Percentiles rank a stretch among this genome's conserved stretches.
phyloP scores from a whole-genome alignment of 2,888 invertebrate genomes.

The Lissonota sp. region DNA sequence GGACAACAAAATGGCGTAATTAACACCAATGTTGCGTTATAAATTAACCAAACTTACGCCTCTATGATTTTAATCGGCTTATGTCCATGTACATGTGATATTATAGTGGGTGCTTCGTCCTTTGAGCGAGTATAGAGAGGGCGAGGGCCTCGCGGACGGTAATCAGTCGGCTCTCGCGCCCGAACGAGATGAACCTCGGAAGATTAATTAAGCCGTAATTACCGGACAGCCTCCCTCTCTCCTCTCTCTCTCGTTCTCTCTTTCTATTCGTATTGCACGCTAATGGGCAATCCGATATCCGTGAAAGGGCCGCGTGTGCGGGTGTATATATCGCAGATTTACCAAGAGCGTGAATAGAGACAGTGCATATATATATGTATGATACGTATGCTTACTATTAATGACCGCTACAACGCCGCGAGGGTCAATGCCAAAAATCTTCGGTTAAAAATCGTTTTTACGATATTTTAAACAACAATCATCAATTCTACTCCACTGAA shows the following conservation, averaged over 20 bases:
- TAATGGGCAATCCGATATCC: slow-evolving; percentile 83
- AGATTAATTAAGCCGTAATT: slow-evolving; percentile 83
- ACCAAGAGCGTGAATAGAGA: slow-evolving; percentile 52
- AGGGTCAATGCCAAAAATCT: no score
- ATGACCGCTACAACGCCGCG: slow-evolving; percentile 25
- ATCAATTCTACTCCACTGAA: no score
- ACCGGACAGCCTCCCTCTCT: slow-evolving; percentile 79
- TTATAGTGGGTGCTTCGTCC: slow-evolving; percentile 22
- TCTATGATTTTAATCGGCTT: no score
- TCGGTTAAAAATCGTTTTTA: no score
- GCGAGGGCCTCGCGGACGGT: slow-evolving; percentile 66
- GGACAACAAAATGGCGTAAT: no score
- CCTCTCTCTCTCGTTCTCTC: no score
- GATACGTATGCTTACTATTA: slow-evolving; percentile 15
- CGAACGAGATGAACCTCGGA: slow-evolving; percentile 79
- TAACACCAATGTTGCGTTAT: no score
- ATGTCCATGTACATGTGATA: no score
- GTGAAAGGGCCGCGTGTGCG: slow-evolving; percentile 76
- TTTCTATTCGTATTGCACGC: slow-evolving; percentile 65
- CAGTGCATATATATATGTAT: slow-evolving; percentile 22
- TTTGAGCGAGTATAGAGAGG: slow-evolving; percentile 50
- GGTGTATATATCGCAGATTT: slow-evolving; percentile 44
- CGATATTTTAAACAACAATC: no score
- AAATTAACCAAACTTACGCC: no score
- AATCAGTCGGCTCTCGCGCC: slow-evolving; percentile 78